Evolutionary conservation across 1,140 invertebrate genomes (phyloP), one percentile per base, ranked within the genome.

Genomic region (Heterodera carotae): DNA sequence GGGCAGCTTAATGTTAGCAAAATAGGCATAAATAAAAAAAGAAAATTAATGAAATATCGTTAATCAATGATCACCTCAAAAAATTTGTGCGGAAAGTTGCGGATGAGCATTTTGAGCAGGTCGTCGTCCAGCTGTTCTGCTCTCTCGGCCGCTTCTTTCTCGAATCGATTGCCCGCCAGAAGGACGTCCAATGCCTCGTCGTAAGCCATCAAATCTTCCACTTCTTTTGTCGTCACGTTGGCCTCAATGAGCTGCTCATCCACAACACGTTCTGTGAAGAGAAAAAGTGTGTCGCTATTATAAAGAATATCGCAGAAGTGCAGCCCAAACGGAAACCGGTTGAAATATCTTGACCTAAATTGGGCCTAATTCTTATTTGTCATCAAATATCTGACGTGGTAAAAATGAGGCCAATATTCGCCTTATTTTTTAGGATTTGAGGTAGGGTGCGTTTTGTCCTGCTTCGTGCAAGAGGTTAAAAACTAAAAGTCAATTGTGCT

Each of bases 211-310:
- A 99, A 90, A 80, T 94, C 95, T 48, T 94, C 96, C 18, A 98
- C 93, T 86, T 98, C 95, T 89, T 95, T 96, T 85, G 93, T 92
- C 0, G 93, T 95, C 5, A 98, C 91, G 88, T 97, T 94, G 18
- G 95, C 94, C 85, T 98, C 94, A 0, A 96, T 94, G 89, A 98
- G 96, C 82, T 95, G 93, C 88, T 99, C 96, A 89, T 99, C 97
- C 0, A 99, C 94, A 3, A 99, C 95, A 31, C 96, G 91, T 89
- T 98, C 95, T 87, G 84, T n/a, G n/a, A n/a, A n/a, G n/a, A n/a
- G n/a, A n/a, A n/a, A n/a, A n/a, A n/a, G n/a, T n/a, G n/a, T n/a
- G n/a, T n/a, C n/a, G n/a, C n/a, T n/a, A n/a, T n/a, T n/a, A n/a
- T n/a, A n/a, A n/a, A n/a, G n/a, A n/a, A n/a, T n/a, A n/a, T n/a